Evolutionary conservation across 2,888 invertebrate species (phyloP), one percentile per base, ranked within the genome.

Genomic region (Macaria notata): DNA sequence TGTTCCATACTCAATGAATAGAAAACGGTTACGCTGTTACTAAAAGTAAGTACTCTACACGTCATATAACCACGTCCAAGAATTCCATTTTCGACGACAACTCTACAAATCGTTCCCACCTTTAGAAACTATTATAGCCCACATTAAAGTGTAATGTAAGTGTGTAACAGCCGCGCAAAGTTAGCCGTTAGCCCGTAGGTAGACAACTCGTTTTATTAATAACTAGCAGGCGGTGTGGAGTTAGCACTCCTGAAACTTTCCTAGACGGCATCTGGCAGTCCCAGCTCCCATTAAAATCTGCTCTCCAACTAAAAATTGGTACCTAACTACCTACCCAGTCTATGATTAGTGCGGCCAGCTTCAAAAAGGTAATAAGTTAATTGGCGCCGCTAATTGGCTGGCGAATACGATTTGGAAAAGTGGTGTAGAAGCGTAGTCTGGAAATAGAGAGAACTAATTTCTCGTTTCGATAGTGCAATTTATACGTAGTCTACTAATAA

Each of bases 171-270:
- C 56, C 53, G 49, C 58, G 42, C 49, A 59, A 70, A 69, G 64
- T 69, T 65, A 61, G 57, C 61, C 54, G 65, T 65, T 64, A 65
- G 19, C 70, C 41, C 5, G 66, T 71, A 73, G 71, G 69, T 72
- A 75, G 73, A 75, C 75, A 72, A 71, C 76, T 66, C 70, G 71
- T 79, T 76, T 73, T 69, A 74, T 72, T 72, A 73, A 79, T 76
- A 72, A 72, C 64, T 67, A 61, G 55, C 70, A 69, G 71, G 69
- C 66, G 67, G 64, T 68, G 58, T 64, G 65, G 66, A 73, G 67
- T 77, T 71, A 63, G 71, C 70, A 70, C 72, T 73, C 68, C 59
- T 58, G 61, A 56, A 77, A 78, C 63, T 79, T 76, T 66, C 56
- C 48, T 59, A 54, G 66, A 64, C 73, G 75, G 72, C 81, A 83